Conservation (phyloP, 2,888 invertebrate genomes). For the Lysandra coridon region DNA sequence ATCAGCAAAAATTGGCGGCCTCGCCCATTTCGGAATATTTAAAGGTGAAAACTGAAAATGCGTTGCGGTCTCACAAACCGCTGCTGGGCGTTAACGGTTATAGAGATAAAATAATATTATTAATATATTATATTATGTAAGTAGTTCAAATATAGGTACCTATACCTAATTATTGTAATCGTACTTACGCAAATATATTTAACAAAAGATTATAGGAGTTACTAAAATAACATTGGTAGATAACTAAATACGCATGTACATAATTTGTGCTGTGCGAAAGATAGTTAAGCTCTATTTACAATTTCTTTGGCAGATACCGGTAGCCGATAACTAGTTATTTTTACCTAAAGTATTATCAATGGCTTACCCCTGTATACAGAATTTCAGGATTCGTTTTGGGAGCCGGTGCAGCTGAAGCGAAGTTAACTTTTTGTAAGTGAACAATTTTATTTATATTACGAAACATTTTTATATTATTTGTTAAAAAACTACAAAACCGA, state of each 20-base stretch:
- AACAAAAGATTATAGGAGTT: background rate
- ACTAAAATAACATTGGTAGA: background rate
- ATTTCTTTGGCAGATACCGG: background rate
- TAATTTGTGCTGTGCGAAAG: background rate
- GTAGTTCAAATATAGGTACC: no score
- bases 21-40: background rate
- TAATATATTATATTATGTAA: no score
- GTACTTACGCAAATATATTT: no score
- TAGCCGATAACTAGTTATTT: slow-evolving; percentile 11
- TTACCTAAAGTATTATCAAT: background rate
- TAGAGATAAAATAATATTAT: no score
- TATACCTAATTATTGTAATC: no score
- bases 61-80: background rate
- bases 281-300: slow-evolving; percentile 4
- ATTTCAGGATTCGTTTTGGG: slow-evolving; percentile 86
- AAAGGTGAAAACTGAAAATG: background rate
- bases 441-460: slow-evolving; percentile 61
- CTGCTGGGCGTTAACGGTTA: no score
- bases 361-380: slow-evolving; percentile 86
- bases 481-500: background rate
- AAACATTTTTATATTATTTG: slow-evolving; percentile 51
- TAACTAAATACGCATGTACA: background rate
- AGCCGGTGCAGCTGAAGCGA: slow-evolving; percentile 81
- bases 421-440: slow-evolving; percentile 68
- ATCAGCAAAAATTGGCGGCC: no score